Conservation (phyloP, 2,113 vertebrate species). For the Heliornis fulica region DNA sequence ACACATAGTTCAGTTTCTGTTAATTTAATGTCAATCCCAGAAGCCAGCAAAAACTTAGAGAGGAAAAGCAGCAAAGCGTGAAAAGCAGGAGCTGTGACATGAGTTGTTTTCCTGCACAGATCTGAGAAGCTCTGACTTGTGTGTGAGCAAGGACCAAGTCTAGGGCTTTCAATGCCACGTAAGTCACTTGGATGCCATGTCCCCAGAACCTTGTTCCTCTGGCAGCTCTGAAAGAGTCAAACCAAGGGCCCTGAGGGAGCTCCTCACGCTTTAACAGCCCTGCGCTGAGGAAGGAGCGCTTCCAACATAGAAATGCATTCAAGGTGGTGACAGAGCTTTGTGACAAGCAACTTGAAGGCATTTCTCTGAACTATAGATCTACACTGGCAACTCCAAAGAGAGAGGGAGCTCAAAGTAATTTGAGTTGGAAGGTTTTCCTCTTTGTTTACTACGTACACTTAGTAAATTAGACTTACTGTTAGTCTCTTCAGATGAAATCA, state of each 20-base stretch:
- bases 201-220: not conserved
- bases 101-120: not conserved
- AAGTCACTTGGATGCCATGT: fast-evolving
- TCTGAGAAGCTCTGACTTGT: not conserved
- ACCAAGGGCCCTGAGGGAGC: fast-evolving
- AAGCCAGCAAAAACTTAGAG: not conserved
- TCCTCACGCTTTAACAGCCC: not conserved
- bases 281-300: not conserved
- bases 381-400: not conserved
- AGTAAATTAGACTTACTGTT: not conserved
- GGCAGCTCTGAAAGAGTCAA: not conserved
- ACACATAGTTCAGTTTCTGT: not conserved
- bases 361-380: not conserved
- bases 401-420: not conserved
- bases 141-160: not conserved
- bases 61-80: not conserved
- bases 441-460: not conserved
- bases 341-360: not conserved
- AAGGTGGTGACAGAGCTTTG: not conserved
- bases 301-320: not conserved
- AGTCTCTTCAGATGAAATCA: not conserved
- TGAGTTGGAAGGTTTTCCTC: not conserved
- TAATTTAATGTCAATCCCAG: not conserved
- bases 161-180: not conserved
- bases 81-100: not conserved